Evolutionary conservation across 2,888 invertebrate species (phyloP), one percentile per base, ranked within the genome.

Genomic region (Dryadula phaetusa): DNA sequence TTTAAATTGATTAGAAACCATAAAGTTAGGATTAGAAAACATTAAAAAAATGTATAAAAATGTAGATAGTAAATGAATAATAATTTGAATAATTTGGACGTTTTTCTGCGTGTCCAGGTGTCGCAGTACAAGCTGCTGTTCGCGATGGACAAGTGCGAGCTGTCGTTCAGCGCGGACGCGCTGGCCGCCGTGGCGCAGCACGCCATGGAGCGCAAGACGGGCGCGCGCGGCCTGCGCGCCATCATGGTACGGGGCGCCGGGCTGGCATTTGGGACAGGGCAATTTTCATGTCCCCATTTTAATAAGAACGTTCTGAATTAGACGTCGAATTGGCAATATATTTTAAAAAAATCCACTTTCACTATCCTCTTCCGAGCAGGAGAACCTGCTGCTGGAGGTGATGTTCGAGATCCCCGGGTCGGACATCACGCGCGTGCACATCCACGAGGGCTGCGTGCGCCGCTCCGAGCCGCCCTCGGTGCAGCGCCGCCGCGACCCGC

Each of bases 361-460:
- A 4, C 28, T 28, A 28, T 28, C 28, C 3, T 14, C 1, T 2
- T 5, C 14, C 86, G n/a, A n/a, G 22, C 87, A 98, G 97, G 99
- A 99, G 92, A 96, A 95, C 75, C 94, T 99, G 61, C 93, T 99
- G 47, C 93, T 99, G 74, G 99, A 99, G 80, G 97, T 99, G 71
- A 99, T 99, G 98, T 99, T 98, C 93, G 99, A 99, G 87, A 97
- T 99, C 77, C 99, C 99, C 53, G 99, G 98, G 25, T 98, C 98
- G 0, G 98, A 98, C 87, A 96, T 99, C 37, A 93, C 95, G 72
- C 94, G 95, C 65, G 98, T 99, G 61, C 97, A 98, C 83, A 95
- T 99, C 67, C 97, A 96, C 69, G 97, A 97, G 86, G 96, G 96
- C 67, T 97, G 96, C 83, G 98, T 98, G 60, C 84, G 71, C 22